These are phyloP conservation scores for Hirtodrosophila cameraria DNA, from an alignment of 2,888 invertebrate genomes.

Conservation along the genomic window DNA sequence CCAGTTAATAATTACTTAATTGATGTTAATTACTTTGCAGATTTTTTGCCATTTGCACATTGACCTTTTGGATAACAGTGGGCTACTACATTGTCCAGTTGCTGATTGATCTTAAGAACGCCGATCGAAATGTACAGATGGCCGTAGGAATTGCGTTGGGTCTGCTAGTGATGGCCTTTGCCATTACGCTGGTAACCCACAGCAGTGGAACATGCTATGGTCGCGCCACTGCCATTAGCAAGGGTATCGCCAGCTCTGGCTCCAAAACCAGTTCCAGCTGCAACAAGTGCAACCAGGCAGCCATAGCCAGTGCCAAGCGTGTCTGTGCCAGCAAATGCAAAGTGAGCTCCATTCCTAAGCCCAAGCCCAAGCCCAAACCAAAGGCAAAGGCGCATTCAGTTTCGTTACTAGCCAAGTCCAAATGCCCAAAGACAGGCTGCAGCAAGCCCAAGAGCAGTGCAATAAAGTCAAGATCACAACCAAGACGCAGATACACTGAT, in stretches of 20 bases:
- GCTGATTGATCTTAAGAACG: slow-evolving; percentile 48
- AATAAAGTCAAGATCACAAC: not conserved
- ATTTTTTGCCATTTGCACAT: slow-evolving; percentile 66
- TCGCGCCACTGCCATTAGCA: not conserved
- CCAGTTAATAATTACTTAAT: no score
- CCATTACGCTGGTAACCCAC: slow-evolving; percentile 45
- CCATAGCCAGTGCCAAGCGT: not conserved
- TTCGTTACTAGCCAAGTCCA: not conserved
- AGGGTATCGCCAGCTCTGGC: not conserved
- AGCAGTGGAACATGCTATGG: not conserved
- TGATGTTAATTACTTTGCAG: slow-evolving; percentile 37
- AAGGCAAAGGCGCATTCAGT: not conserved
- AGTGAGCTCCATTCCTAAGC: not conserved
- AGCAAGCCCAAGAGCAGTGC: not conserved
- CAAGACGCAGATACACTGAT: slow-evolving; percentile 41
- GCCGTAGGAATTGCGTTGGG: slow-evolving; percentile 40
- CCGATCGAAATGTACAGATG: slow-evolving; percentile 61
- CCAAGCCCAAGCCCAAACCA: not conserved
- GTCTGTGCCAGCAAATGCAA: not conserved
- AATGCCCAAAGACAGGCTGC: not conserved
- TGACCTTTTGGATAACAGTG: slow-evolving; percentile 74
- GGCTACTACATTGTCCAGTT: slow-evolving; percentile 53
- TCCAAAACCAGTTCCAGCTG: not conserved
- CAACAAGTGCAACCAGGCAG: not conserved
- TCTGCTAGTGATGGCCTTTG: slow-evolving; percentile 50